phyloP scores from a whole-genome alignment of 2,888 invertebrate species.

The Griposia aprilina region DNA sequence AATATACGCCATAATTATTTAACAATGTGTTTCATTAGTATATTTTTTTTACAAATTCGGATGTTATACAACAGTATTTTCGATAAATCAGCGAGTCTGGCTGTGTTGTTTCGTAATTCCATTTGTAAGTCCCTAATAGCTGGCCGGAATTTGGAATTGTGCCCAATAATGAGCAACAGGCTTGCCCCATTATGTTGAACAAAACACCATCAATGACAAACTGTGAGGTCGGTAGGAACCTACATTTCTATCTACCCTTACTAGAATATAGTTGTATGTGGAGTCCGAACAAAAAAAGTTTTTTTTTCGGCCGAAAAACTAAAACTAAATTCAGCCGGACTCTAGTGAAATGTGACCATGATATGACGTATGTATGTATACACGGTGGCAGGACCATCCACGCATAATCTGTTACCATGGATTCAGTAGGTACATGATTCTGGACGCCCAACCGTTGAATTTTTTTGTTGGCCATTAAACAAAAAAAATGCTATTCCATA shows the following conservation, averaged over 20 bases:
- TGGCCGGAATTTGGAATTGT: slow-evolving; percentile 38
- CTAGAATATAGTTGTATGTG: neutral
- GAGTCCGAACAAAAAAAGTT: neutral
- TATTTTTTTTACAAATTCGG: neutral
- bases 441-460: too few relatives aligned
- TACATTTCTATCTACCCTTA: neutral
- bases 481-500: too few relatives aligned
- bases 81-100: neutral
- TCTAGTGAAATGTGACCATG: neutral
- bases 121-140: slow-evolving; percentile 25
- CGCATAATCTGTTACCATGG: too few relatives aligned
- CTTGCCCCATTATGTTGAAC: slow-evolving; percentile 18
- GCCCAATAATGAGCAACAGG: slow-evolving; percentile 49
- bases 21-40: neutral
- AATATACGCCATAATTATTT: neutral
- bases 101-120: slow-evolving; percentile 8
- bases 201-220: neutral
- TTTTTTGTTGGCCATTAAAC: too few relatives aligned
- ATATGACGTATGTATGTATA: neutral
- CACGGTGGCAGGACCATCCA: too few relatives aligned
- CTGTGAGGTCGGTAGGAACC: neutral
- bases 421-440: too few relatives aligned
- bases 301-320: neutral
- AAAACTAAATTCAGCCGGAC: neutral
- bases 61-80: neutral